Percentiles rank a stretch among this genome's conserved stretches.
Conservation (phyloP, 2,888 invertebrate species). For the Cremastinae sp. region DNA sequence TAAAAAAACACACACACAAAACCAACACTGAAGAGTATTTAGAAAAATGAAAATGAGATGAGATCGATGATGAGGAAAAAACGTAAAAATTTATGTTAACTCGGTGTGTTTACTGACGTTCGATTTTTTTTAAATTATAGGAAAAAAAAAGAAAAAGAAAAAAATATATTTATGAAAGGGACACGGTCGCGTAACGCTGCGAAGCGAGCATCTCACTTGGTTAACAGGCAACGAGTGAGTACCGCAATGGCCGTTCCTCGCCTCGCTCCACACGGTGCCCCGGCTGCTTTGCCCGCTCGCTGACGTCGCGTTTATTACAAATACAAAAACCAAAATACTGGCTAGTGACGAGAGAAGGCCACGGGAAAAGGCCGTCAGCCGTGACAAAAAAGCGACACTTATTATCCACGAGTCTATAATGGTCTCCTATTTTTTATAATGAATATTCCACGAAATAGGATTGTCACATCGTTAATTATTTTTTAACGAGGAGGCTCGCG, state of each 20-base stretch:
- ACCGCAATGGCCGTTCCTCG: conserved; percentile 59
- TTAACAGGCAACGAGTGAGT: conserved; percentile 49
- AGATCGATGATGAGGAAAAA: neutral
- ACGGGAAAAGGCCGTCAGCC: conserved; percentile 62
- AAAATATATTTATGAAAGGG: conserved; percentile 32
- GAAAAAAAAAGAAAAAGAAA: conserved; percentile 1
- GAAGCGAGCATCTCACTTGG: conserved; percentile 63
- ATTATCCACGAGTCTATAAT: conserved; percentile 19
- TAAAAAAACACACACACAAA: conserved; percentile 30
- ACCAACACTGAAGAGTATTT: conserved; percentile 7
- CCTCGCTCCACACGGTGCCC: conserved; percentile 31
- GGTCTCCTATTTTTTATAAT: conserved; percentile 21
- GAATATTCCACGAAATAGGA: conserved; percentile 21
- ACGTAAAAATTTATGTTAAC: neutral
- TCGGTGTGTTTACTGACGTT: too few relatives aligned
- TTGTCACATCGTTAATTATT: conserved; percentile 17
- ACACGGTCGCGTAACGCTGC: conserved; percentile 50
- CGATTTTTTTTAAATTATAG: neutral
- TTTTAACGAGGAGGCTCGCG: neutral
- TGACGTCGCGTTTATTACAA: conserved; percentile 23
- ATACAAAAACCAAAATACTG: conserved; percentile 47
- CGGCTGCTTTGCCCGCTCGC: conserved; percentile 4
- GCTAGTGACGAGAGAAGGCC: conserved; percentile 59
- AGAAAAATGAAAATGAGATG: neutral
- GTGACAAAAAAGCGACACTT: conserved; percentile 54